phyloP scores from a whole-genome alignment of 1,140 invertebrate species.

The Wasmannia auropunctata region DNA sequence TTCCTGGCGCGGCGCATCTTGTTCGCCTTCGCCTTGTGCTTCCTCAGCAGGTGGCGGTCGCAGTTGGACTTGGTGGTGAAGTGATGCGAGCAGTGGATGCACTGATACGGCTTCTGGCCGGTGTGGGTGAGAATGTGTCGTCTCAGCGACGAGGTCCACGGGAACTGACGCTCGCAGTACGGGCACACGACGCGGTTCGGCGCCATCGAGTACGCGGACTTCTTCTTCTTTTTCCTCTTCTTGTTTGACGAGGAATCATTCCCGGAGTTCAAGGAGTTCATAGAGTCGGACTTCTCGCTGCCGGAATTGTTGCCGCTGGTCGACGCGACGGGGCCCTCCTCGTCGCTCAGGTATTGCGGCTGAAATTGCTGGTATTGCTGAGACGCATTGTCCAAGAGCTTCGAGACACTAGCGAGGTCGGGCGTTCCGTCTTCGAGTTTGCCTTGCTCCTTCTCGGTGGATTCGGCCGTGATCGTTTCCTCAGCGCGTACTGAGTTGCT shows the following conservation, averaged over 20 bases:
- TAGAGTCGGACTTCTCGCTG: conserved; percentile 88
- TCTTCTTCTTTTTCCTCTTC: conserved; percentile 89
- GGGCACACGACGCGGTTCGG: conserved; percentile 97
- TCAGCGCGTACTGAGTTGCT: conserved; percentile 58
- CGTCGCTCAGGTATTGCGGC: conserved; percentile 87
- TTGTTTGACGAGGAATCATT: conserved; percentile 75
- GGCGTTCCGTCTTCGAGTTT: conserved; percentile 81
- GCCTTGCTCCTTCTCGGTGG: conserved; percentile 50
- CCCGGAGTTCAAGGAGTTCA: conserved; percentile 80
- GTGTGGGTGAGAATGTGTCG: conserved; percentile 97
- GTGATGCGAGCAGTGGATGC: conserved; percentile 94
- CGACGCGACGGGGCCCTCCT: conserved; percentile 90
- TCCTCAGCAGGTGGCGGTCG: conserved; percentile 95
- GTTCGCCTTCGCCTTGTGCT: conserved; percentile 90
- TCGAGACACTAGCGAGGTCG: conserved; percentile 92
- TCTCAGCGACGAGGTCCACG: conserved; percentile 97
- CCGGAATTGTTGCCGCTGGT: conserved; percentile 93
- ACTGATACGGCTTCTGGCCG: conserved; percentile 98
- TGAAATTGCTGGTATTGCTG: conserved; percentile 89
- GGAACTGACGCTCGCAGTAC: conserved; percentile 96
- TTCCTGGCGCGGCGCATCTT: conserved; percentile 81
- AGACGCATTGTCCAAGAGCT: conserved; percentile 92
- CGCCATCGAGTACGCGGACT: conserved; percentile 97
- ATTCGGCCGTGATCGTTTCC: conserved; percentile 37
- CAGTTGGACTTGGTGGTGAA: conserved; percentile 99